phyloP scores from a whole-genome alignment of 2,113 vertebrate genomes.

The Percopsis transmontana region DNA sequence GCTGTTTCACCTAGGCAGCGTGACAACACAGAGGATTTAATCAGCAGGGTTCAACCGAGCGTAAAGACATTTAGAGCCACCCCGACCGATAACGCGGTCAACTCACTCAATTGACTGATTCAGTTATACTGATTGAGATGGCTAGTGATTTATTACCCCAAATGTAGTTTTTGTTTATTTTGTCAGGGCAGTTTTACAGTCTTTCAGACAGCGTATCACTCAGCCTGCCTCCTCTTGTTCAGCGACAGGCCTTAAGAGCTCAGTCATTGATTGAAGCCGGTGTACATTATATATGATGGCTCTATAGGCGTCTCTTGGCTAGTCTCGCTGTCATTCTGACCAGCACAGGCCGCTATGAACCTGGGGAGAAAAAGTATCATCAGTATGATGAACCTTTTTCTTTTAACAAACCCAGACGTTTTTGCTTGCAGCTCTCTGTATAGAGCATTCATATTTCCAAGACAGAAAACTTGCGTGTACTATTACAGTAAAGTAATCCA shows the following conservation, averaged over 20 bases:
- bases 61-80: no score
- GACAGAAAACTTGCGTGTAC: no score
- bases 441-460: no score
- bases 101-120: no score
- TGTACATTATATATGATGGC: constrained; percentile 53
- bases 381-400: no score
- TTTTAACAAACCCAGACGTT: no score
- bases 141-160: neutral
- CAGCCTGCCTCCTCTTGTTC: constrained; percentile 22
- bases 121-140: no score
- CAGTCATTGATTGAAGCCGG: constrained; percentile 44
- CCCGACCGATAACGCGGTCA: no score
- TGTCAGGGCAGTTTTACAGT: neutral
- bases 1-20: neutral
- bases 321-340: neutral
- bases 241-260: constrained; percentile 25
- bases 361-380: no score
- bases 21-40: neutral
- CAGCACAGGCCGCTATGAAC: neutral
- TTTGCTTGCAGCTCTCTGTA: no score
- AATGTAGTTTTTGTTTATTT: neutral
- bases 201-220: constrained; percentile 17
- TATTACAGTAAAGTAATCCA: no score
- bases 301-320: constrained; percentile 16
- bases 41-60: neutral